Conservation (phyloP, 2,113 vertebrate species). For the Anguilla japonica region DNA sequence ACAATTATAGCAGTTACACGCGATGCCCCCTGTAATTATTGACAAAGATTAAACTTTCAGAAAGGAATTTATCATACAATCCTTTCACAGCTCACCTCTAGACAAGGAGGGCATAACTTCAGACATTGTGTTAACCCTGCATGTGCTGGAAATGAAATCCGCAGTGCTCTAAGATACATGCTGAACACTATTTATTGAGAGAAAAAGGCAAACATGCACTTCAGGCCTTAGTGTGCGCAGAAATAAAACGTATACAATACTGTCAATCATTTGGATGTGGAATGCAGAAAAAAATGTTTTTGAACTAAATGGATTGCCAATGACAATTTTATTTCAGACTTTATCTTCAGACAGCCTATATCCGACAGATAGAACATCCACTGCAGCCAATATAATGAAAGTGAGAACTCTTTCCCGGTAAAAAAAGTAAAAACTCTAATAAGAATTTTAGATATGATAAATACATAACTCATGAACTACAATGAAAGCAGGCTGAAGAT, state of each 20-base stretch:
- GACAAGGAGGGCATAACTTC: background rate
- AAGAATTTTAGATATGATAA: too few relatives aligned
- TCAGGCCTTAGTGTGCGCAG: too few relatives aligned
- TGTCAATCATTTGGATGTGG: too few relatives aligned
- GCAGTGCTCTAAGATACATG: background rate
- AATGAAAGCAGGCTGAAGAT: too few relatives aligned
- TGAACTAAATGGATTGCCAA: background rate
- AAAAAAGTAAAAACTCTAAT: too few relatives aligned
- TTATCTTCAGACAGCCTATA: background rate
- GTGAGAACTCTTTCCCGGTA: too few relatives aligned
- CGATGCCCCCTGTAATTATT: background rate
- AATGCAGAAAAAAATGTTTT: too few relatives aligned
- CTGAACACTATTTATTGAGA: background rate
- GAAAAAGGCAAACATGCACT: too few relatives aligned
- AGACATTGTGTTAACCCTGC: background rate
- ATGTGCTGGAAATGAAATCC: background rate
- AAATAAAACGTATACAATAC: too few relatives aligned
- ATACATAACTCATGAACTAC: too few relatives aligned
- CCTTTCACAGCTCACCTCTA: background rate
- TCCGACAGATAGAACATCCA: background rate
- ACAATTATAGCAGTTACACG: background rate
- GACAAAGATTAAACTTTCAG: background rate
- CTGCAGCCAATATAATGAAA: too few relatives aligned
- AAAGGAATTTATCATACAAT: background rate
- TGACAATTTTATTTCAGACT: background rate